Conservation (phyloP, 2,888 invertebrate species). For the Nomada ferruginata region DNA sequence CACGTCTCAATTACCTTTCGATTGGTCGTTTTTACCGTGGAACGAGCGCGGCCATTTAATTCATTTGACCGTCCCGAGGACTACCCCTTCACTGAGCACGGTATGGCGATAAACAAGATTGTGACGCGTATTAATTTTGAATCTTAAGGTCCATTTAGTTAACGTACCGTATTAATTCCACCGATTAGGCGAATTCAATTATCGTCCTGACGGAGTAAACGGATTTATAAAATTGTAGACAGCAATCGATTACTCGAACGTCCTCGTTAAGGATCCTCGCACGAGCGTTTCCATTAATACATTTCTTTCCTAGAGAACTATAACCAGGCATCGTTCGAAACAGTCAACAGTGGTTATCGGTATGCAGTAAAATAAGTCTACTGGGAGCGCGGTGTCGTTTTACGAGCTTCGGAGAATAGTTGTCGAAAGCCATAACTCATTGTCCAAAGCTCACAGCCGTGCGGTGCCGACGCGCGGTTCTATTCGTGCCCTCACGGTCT, state of each 20-base stretch:
- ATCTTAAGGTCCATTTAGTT: no score
- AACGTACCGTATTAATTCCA: no score
- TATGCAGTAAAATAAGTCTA: constrained; percentile 16
- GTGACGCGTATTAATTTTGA: background rate
- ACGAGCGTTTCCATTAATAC: constrained; percentile 3
- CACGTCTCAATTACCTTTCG: constrained; percentile 1
- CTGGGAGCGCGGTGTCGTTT: constrained; percentile 46
- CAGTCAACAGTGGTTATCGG: constrained; percentile 24
- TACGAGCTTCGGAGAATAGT: constrained; percentile 41
- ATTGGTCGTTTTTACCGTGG: background rate
- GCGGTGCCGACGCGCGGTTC: background rate
- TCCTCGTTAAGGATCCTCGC: background rate
- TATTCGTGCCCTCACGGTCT: constrained; percentile 11
- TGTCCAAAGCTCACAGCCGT: constrained; percentile 46
- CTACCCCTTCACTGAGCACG: background rate
- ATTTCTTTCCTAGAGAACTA: constrained; percentile 14
- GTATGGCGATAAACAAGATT: background rate
- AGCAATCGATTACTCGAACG: background rate
- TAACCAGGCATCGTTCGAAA: background rate
- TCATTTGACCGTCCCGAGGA: no score
- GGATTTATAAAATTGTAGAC: background rate
- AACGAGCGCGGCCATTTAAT: background rate
- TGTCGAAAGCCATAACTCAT: constrained; percentile 46
- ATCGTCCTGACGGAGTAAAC: no score
- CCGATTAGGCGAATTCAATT: no score